Evolutionary conservation across 2,888 invertebrate genomes (phyloP).

Genomic region (Lithophane socia): DNA sequence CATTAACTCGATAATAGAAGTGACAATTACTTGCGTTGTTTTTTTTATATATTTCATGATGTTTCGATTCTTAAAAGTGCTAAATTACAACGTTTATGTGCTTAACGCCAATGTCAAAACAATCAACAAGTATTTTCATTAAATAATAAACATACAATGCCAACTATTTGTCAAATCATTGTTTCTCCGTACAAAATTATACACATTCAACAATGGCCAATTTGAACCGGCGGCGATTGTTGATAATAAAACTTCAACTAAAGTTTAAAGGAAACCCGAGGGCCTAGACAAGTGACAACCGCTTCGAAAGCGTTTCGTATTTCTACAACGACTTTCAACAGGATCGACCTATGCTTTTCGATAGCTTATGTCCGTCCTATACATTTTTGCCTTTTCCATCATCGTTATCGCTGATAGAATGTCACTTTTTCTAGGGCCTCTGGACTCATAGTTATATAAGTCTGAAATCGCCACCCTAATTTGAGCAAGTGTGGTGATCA

Average conservation of each 20-base stretch:
- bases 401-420: too few species aligned
- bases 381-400: too few species aligned
- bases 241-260: constrained; percentile 56
- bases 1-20: background rate
- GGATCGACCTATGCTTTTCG: too few species aligned
- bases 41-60: background rate
- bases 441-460: background rate
- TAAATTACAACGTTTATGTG: constrained; percentile 1
- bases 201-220: constrained; percentile 51
- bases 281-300: too few species aligned
- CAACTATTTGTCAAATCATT: constrained; percentile 39
- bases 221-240: constrained; percentile 32
- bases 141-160: constrained; percentile 25
- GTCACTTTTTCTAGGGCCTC: too few species aligned
- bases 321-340: too few species aligned
- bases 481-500: background rate
- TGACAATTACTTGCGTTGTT: background rate
- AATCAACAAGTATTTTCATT: constrained; percentile 19
- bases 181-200: constrained; percentile 44
- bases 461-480: background rate
- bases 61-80: background rate
- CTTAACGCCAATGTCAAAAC: constrained; percentile 16
- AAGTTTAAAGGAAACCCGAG: constrained; percentile 42
- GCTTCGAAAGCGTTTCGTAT: too few species aligned
- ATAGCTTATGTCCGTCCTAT: too few species aligned